A percentile compares a stretch with the other conserved stretches of the same genome.
phyloP scores from a whole-genome alignment of 1,140 invertebrate genomes.

The Pogonognathellus flavescens region DNA sequence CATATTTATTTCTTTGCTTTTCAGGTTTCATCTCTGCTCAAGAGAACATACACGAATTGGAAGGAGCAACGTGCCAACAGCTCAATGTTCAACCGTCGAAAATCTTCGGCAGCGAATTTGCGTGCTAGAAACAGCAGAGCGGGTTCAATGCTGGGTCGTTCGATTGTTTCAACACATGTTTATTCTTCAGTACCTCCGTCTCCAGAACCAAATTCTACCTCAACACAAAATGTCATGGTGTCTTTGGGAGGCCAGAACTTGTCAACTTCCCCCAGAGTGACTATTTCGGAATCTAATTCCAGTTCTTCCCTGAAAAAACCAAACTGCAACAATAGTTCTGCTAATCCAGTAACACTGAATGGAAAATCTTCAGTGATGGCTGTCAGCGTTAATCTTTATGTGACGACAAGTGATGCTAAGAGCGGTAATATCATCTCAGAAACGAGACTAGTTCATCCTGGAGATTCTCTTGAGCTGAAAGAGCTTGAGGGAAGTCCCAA shows the following conservation, averaged over 20 bases:
- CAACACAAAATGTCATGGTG: neutral
- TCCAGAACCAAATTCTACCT: slow-evolving; percentile 57
- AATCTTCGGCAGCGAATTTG: neutral
- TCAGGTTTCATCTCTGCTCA: slow-evolving; percentile 66
- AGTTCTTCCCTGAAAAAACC: slow-evolving; percentile 14
- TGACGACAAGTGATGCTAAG: slow-evolving; percentile 7
- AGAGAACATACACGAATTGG: slow-evolving; percentile 64
- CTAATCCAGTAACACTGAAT: neutral
- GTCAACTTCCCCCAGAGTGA: neutral
- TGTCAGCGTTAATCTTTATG: slow-evolving; percentile 26
- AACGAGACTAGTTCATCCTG: slow-evolving; percentile 16
- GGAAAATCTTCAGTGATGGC: slow-evolving; percentile 18
- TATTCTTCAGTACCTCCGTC: slow-evolving; percentile 66
- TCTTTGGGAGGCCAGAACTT: neutral
- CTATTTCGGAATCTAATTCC: slow-evolving; percentile 3
- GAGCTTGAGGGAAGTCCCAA: slow-evolving; percentile 7
- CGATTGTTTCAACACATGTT: slow-evolving; percentile 62
- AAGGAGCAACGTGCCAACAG: slow-evolving; percentile 59
- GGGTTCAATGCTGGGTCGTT: slow-evolving; percentile 62
- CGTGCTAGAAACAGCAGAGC: slow-evolving; percentile 55
- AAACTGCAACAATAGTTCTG: slow-evolving; percentile 6
- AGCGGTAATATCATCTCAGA: slow-evolving; percentile 29
- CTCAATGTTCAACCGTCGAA: neutral
- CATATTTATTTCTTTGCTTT: slow-evolving; percentile 18
- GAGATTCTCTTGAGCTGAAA: slow-evolving; percentile 33